phyloP scores from a whole-genome alignment of 1,140 invertebrate species.

The Trissolcus basalis region DNA sequence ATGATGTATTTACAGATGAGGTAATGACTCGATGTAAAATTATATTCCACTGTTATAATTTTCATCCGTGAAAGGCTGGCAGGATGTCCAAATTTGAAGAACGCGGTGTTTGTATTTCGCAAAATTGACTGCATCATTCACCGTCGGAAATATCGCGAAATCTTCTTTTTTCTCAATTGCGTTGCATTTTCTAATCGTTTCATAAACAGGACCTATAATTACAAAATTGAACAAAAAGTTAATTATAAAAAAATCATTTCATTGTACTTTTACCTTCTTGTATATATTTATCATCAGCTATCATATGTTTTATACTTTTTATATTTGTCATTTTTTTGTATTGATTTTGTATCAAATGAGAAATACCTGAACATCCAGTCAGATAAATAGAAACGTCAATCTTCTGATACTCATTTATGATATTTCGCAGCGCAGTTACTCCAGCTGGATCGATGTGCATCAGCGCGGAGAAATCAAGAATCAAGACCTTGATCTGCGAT shows the following conservation, averaged over 20 bases:
- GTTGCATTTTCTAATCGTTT: slow-evolving; percentile 80
- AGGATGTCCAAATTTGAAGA: slow-evolving; percentile 61
- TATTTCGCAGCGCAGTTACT: slow-evolving; percentile 77
- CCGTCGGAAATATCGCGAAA: slow-evolving; percentile 81
- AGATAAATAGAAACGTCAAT: slow-evolving; percentile 79
- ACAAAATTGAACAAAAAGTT: background rate
- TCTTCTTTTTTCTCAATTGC: slow-evolving; percentile 76
- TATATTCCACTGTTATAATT: slow-evolving; percentile 65
- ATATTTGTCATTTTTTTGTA: background rate
- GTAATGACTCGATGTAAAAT: slow-evolving; percentile 7
- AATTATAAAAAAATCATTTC: no score
- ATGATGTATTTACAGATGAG: slow-evolving; percentile 49
- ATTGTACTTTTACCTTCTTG: no score
- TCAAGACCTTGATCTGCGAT: slow-evolving; percentile 76
- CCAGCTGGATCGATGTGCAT: slow-evolving; percentile 84
- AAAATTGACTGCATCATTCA: slow-evolving; percentile 83
- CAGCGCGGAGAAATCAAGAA: slow-evolving; percentile 83
- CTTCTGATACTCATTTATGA: slow-evolving; percentile 78
- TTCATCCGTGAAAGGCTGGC: slow-evolving; percentile 53
- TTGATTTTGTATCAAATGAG: no score
- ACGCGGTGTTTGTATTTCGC: slow-evolving; percentile 68
- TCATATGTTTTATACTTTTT: no score
- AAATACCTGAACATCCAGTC: slow-evolving; percentile 80
- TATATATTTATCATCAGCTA: no score
- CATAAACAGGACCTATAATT: slow-evolving; percentile 78